Evolutionary conservation across 2,113 vertebrate genomes (phyloP), one percentile per base, ranked within the genome.

Genomic region (Urocynchramus pylzowi): DNA sequence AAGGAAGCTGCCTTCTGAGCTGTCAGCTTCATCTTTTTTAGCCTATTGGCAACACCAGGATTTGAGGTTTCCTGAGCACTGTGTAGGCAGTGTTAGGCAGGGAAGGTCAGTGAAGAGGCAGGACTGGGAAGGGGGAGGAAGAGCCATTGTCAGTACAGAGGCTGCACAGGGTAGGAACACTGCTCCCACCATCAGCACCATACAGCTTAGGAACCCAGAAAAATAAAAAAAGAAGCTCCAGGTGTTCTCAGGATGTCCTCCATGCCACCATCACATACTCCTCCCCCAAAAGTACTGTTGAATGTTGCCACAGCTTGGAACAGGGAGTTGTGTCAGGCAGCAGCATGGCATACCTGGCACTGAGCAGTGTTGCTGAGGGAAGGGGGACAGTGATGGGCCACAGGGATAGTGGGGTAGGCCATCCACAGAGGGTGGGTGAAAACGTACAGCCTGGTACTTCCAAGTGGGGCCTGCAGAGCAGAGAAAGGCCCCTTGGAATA

Each of bases 31-130:
- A 4, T 52, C 16, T 35, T 15, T 23, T 54, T 28, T 28, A 73
- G 24, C 1, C 0, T 42, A 3, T n/a, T 3, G 4, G 44, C 54
- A 52, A 2, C 16, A 42, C 7, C 0, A 7, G 63, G 56, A 9
- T 44, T 16, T 63, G 37, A 59, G 31, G 19, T 47, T 92, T 76
- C 21, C 24, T 59, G 65, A 13, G 39, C 33, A 23, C 35, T 39
- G 5, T 54, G 20, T 53, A 64, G 54, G 23, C 52, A 37, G 33
- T 39, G 49, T 41, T 39, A 18, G 59, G 23, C 13, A 10, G 4
- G 57, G 30, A 50, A n/a, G 52, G 56, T 73, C 56, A 22, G 2
- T 37, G 52, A 18, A 63, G 50, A n/a, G 47, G 45, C 26, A 30
- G 57, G 24, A 28, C 37, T 45, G 23, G 31, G 37, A 33, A 26